phyloP scores from a whole-genome alignment of 2,797 vertebrate genomes.

The Bryconaethiops microstoma region DNA sequence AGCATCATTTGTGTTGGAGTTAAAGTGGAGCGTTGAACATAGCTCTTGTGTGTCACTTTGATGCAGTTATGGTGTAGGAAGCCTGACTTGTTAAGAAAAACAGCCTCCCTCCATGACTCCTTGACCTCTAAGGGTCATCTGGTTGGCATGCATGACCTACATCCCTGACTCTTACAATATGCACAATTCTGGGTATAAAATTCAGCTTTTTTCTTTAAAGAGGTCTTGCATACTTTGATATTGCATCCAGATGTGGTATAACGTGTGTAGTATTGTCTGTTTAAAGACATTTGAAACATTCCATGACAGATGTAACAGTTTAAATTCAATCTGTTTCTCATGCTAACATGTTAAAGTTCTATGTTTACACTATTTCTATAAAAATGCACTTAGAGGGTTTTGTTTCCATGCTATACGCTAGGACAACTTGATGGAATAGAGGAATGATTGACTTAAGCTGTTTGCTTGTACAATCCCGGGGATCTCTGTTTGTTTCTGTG shows the following conservation, averaged over 20 bases:
- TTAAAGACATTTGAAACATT: slow-evolving; percentile 28
- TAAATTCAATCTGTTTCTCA: no score
- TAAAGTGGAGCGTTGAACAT: slow-evolving; percentile 28
- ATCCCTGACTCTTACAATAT: slow-evolving; percentile 35
- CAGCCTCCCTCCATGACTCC: slow-evolving; percentile 27
- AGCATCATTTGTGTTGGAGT: slow-evolving; percentile 27
- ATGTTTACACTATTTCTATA: background rate
- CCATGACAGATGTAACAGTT: background rate
- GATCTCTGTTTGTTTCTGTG: background rate
- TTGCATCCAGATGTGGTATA: slow-evolving; percentile 48
- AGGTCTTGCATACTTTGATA: slow-evolving; percentile 33
- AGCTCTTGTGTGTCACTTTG: slow-evolving; percentile 44
- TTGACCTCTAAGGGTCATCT: slow-evolving; percentile 42
- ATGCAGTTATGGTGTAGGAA: slow-evolving; percentile 44
- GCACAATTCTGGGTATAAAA: slow-evolving; percentile 40
- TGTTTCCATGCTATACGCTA: background rate
- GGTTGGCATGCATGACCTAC: slow-evolving; percentile 29
- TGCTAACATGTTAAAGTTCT: background rate
- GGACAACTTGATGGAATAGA: background rate
- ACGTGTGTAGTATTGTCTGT: slow-evolving; percentile 28
- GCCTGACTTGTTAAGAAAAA: slow-evolving; percentile 47
- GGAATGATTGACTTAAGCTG: background rate
- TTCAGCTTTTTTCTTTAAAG: slow-evolving; percentile 30
- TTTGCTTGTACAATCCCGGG: background rate
- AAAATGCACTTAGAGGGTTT: background rate